Conservation (phyloP, 2,888 invertebrate genomes). For the Caenorhabditis wallacei region DNA sequence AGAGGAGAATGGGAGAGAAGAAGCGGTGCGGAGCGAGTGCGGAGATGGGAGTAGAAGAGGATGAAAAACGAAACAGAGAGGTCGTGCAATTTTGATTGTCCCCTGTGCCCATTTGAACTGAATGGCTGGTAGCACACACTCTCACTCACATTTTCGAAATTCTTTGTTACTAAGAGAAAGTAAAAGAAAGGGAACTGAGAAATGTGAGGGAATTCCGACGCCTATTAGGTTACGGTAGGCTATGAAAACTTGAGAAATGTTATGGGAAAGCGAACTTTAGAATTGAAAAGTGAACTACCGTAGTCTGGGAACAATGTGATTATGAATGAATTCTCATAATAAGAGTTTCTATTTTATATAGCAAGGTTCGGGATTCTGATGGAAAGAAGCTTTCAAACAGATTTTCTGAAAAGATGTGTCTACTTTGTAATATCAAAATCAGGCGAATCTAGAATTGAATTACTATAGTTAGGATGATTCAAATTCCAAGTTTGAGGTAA, state of each 20-base stretch:
- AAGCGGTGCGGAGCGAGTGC: constrained; percentile 30
- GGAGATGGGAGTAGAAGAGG: constrained; percentile 8
- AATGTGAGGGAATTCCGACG: constrained; percentile 12
- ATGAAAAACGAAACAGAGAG: constrained; percentile 33
- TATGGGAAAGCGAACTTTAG: neutral
- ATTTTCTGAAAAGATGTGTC: no score
- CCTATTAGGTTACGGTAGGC: constrained; percentile 10
- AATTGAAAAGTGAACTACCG: neutral
- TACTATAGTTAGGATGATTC: no score
- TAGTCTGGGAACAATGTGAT: neutral
- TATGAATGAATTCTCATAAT: no score
- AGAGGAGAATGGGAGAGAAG: constrained; percentile 28
- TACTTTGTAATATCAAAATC: no score
- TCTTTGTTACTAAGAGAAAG: constrained; percentile 24
- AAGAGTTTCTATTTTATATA: no score
- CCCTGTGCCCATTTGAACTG: constrained; percentile 48
- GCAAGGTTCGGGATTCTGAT: no score
- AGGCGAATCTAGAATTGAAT: no score
- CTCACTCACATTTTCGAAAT: constrained; percentile 52
- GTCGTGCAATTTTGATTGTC: constrained; percentile 65
- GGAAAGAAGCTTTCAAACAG: no score
- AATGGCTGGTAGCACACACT: constrained; percentile 49
- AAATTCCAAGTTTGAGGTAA: no score
- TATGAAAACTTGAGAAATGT: neutral
- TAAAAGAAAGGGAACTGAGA: neutral